phyloP scores from a whole-genome alignment of 2,888 invertebrate species.

The Lasius platythorax region DNA sequence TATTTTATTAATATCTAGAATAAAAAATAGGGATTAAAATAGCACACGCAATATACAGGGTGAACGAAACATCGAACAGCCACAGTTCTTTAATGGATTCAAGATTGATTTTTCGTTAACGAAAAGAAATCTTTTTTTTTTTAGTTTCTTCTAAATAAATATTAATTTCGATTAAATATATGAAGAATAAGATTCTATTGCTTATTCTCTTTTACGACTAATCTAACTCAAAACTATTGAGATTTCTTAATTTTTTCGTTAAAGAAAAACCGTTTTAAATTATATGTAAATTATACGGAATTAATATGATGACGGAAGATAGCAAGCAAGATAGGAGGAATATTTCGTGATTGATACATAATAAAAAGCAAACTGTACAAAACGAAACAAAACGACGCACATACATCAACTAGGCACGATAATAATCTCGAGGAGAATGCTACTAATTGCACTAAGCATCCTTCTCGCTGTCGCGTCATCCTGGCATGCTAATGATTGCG shows the following conservation, averaged over 20 bases:
- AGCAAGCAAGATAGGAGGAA: background rate
- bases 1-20: constrained; percentile 9
- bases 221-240: background rate
- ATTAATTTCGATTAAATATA: background rate
- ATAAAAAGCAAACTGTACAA: background rate
- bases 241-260: background rate
- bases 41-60: background rate
- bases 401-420: background rate
- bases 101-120: background rate
- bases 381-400: background rate
- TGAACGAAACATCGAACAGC: background rate
- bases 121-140: background rate
- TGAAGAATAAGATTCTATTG: background rate
- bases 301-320: background rate
- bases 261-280: background rate
- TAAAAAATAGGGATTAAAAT: constrained; percentile 6
- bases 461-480: constrained; percentile 12
- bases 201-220: background rate
- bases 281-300: background rate
- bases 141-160: background rate
- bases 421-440: constrained; percentile 30
- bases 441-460: constrained; percentile 14
- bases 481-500: constrained; percentile 42
- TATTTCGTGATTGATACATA: constrained; percentile 23
- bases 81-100: constrained; percentile 5